Percentiles rank a stretch among this genome's conserved stretches.
Evolutionary conservation across 2,888 invertebrate species (phyloP).

Genomic region (Erpobdella octoculata): DNA sequence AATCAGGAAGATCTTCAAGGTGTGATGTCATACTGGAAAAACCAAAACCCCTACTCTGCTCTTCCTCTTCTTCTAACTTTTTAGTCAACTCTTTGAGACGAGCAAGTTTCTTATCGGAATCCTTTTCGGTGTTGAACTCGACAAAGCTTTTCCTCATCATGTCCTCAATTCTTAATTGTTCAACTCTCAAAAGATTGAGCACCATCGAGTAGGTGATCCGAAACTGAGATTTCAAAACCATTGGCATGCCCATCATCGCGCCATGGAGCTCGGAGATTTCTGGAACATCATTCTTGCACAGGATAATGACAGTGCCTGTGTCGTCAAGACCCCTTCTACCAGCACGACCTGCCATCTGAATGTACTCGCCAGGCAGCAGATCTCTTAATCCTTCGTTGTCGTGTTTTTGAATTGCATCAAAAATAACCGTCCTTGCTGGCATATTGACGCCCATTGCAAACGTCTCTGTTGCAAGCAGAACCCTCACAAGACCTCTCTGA

Average conservation of each 20-base stretch:
- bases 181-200: conserved; percentile 70
- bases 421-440: conserved; percentile 95
- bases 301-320: conserved; percentile 81
- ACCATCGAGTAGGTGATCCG: conserved; percentile 93
- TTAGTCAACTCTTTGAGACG: conserved; percentile 21
- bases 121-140: conserved; percentile 58
- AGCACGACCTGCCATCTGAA: conserved; percentile 85
- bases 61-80: neutral
- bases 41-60: no score
- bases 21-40: conserved; percentile 34
- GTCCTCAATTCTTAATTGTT: conserved; percentile 75
- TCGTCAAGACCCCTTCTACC: conserved; percentile 86
- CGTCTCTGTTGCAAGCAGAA: conserved; percentile 95
- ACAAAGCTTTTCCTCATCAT: conserved; percentile 89
- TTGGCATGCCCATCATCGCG: conserved; percentile 76
- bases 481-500: conserved; percentile 80
- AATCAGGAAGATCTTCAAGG: conserved; percentile 45
- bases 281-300: conserved; percentile 68
- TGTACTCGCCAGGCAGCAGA: conserved; percentile 39
- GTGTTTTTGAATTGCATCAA: conserved; percentile 81
- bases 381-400: conserved; percentile 71
- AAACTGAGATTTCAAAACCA: conserved; percentile 82
- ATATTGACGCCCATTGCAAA: conserved; percentile 99
- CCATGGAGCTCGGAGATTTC: conserved; percentile 64
- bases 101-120: conserved; percentile 52